Evolutionary conservation across 2,797 vertebrate species (phyloP).

Genomic region (Nannoperca australis): DNA sequence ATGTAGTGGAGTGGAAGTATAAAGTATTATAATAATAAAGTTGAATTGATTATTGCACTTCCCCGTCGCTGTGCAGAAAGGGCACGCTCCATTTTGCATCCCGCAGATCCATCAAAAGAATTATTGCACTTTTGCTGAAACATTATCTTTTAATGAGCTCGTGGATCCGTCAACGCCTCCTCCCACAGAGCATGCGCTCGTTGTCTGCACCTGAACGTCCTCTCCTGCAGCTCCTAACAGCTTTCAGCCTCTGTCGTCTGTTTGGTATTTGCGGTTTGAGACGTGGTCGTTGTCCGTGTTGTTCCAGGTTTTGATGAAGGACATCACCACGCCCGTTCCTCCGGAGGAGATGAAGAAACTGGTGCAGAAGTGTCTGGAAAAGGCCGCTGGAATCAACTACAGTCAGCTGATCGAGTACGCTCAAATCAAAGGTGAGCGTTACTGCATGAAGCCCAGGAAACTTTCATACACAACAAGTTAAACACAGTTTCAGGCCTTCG

Average conservation of each 20-base stretch:
- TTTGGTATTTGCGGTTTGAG: neutral
- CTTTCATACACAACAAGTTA: too few species aligned
- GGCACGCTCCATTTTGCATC: too few species aligned
- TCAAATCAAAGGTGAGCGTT: conserved; percentile 85
- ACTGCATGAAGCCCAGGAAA: too few species aligned
- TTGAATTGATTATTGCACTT: too few species aligned
- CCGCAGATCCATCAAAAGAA: too few species aligned
- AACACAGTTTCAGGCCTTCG: neutral
- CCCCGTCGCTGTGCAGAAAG: too few species aligned
- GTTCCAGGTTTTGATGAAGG: conserved; percentile 95
- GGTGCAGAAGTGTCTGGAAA: conserved; percentile 94
- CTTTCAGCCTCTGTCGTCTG: neutral
- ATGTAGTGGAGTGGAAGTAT: neutral
- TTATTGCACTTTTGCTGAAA: too few species aligned
- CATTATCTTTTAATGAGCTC: too few species aligned
- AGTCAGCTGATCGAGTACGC: conserved; percentile 95
- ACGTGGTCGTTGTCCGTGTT: neutral
- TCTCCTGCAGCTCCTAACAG: neutral
- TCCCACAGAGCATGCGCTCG: too few species aligned
- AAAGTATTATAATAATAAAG: neutral
- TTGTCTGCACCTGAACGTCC: too few species aligned
- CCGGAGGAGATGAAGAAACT: conserved; percentile 95
- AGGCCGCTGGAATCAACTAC: conserved; percentile 96
- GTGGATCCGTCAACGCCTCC: too few species aligned
- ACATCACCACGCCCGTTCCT: conserved; percentile 94